Base-by-base conservation (phyloP, 2,888 invertebrate species). In the Thecocarcelia acutangulata region DNA sequence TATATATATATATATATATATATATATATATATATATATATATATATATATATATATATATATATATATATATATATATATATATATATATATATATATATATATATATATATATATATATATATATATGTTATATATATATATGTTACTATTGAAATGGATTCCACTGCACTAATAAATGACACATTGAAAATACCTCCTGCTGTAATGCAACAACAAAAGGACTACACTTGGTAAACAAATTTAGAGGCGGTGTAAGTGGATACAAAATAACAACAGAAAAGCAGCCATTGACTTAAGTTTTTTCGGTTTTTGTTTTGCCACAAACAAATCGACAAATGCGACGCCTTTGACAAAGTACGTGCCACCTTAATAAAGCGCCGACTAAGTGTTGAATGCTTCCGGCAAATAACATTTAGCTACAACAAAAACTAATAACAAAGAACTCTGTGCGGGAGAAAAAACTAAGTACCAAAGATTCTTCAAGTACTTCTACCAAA, bases 341-440 rank as follows among this genome's bases (percentile, higher is more conserved):
- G 72, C 64, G 86, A 87, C 86, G 87, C 86, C 87, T 88, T 87
- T 88, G 89, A 88, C 88, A 87, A 88, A 87, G 86, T 88, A 87
- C 88, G 88, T 87, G 87, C 88, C 87, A 87, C 86, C 75, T 80
- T 80, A 88, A 88, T 87, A 87, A 88, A 88, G 88, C 88, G 86
- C 50, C 88, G 87, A 86, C 86, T 85, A 88, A 88, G 87, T 87
- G 85, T 80, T 88, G 87, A 87, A 87, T 84, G 87, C 88, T 87
- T 88, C 87, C 87, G 87, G 88, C 87, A 88, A 85, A 78, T 82
- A 66, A 80, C 85, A 85, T 68, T 79, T 84, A 79, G 84, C 72
- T 33, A 48, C 17, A 42, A 74, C 48, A 58, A 66, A 12, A 19
- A 37, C 37, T 58, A 21, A 63, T 15, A 54, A 42, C 50, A 59